Base-by-base conservation (phyloP, 1,140 invertebrate species). In the Vanessa tameamea region DNA sequence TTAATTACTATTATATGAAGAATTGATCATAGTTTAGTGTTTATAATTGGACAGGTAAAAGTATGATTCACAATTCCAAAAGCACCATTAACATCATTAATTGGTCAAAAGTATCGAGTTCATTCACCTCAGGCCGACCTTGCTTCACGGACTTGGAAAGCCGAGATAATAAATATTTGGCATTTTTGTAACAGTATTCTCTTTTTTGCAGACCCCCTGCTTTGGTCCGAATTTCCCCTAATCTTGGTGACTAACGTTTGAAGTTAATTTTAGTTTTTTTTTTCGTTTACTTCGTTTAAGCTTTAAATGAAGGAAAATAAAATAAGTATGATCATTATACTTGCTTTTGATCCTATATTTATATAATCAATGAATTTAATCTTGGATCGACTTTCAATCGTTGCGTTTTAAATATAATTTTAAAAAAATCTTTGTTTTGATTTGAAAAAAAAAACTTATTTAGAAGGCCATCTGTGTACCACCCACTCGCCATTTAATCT, bases 181-280 rank as follows among this genome's bases (percentile, higher is more conserved):
- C 76, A 79, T 79, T 79, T 81, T 77, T 81, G 76, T 83, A 81
- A 83, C 81, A 81, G 81, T 81, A 82, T 71, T 76, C 69, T 79
- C 79, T 76, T 67, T 77, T 77, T 79, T 73, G 65, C 57, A 71
- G 5, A 50, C 47, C 50, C 69, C 50, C 63, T 50, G 57, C 57
- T 37, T n/a, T 26, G 53, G 37, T 26, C 16, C 57, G 57, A 51
- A 50, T 12, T 63, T 70, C 12, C 59, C 53, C 26, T 63, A 63
- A 47, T 0, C n/a, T 47, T 61, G 15, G 9, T 61, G 57, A 37
- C 20, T 37, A 61, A 31, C 26, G 3, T 61, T 31, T 61, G 14
- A n/a, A n/a, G 20, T 57, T 57, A 55, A 15, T 53, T 53, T 53
- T 53, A 53, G 51, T 53, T 53, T 53, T 4, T 50, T n/a, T 50